Evolutionary conservation across 2,797 vertebrate species (phyloP).

Genomic region (Sebastes oblongus): DNA sequence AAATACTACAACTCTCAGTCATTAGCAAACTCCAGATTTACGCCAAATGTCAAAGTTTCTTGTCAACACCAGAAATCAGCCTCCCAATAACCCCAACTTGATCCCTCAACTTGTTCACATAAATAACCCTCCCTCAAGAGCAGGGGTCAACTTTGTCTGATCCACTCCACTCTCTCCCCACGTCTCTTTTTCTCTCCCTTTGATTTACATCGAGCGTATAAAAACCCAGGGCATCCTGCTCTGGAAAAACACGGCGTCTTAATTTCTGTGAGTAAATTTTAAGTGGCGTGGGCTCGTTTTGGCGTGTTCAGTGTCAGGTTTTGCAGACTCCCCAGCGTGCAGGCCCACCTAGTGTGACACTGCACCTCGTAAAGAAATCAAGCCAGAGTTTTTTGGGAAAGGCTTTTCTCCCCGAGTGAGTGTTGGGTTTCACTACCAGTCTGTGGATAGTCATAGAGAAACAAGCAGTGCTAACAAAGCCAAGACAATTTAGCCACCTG

Average conservation of each 20-base stretch:
- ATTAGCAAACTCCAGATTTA: constrained; percentile 56
- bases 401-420: constrained; percentile 63
- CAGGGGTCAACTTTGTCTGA: constrained; percentile 64
- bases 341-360: constrained; percentile 79
- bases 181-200: constrained; percentile 47
- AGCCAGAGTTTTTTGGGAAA: constrained; percentile 63
- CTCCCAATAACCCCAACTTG: constrained; percentile 68
- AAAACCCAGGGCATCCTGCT: constrained; percentile 54
- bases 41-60: constrained; percentile 64
- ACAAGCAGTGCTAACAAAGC: constrained; percentile 70
- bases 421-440: constrained; percentile 78
- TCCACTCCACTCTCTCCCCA: constrained; percentile 39
- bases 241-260: constrained; percentile 63
- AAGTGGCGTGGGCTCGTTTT: constrained; percentile 59
- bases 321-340: constrained; percentile 72
- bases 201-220: constrained; percentile 69
- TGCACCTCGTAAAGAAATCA: constrained; percentile 81
- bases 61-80: constrained; percentile 74
- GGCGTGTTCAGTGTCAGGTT: constrained; percentile 74
- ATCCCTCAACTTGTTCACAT: constrained; percentile 72
- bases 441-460: constrained; percentile 67
- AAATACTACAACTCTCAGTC: constrained; percentile 30
- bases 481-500: constrained; percentile 65
- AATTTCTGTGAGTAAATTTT: constrained; percentile 73
- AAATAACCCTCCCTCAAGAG: constrained; percentile 68